Evolutionary conservation across 1,140 invertebrate species (phyloP).

Genomic region (Drosophila seguyi): DNA sequence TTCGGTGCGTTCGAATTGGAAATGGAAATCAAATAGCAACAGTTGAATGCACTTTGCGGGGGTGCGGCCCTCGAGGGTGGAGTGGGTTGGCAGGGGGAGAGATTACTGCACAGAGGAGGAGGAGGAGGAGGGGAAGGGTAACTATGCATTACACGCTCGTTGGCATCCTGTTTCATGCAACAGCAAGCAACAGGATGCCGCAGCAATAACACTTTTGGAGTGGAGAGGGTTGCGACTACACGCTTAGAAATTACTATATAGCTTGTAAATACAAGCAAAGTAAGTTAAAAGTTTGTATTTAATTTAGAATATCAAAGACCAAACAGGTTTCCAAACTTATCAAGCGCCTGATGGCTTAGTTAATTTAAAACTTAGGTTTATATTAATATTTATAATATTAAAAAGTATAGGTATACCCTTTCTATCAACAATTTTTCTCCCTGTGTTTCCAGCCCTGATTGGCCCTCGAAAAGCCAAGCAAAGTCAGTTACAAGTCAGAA

Average conservation of each 20-base stretch:
- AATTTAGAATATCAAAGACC: background rate
- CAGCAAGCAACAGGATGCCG: slow-evolving; percentile 79
- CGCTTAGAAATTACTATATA: slow-evolving; percentile 6
- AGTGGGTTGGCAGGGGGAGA: background rate
- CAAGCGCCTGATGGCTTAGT: no score
- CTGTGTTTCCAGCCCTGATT: slow-evolving; percentile 51
- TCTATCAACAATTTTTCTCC: background rate
- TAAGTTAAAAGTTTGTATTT: background rate
- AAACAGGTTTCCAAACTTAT: background rate
- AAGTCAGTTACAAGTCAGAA: slow-evolving; percentile 41
- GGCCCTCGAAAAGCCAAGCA: slow-evolving; percentile 32
- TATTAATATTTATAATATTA: no score
- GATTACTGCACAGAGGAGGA: background rate
- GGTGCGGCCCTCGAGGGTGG: slow-evolving; percentile 18
- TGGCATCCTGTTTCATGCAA: slow-evolving; percentile 83
- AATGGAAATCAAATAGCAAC: slow-evolving; percentile 67
- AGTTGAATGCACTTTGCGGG: slow-evolving; percentile 53
- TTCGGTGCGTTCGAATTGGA: slow-evolving; percentile 67
- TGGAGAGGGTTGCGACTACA: slow-evolving; percentile 52
- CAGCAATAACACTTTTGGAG: slow-evolving; percentile 6
- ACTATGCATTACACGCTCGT: slow-evolving; percentile 71
- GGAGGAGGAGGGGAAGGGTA: slow-evolving; percentile 9
- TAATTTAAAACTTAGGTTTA: no score
- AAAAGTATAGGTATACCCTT: no score
- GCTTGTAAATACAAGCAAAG: no score